phyloP scores from a whole-genome alignment of 2,113 vertebrate genomes.

The Cairina moschata region DNA sequence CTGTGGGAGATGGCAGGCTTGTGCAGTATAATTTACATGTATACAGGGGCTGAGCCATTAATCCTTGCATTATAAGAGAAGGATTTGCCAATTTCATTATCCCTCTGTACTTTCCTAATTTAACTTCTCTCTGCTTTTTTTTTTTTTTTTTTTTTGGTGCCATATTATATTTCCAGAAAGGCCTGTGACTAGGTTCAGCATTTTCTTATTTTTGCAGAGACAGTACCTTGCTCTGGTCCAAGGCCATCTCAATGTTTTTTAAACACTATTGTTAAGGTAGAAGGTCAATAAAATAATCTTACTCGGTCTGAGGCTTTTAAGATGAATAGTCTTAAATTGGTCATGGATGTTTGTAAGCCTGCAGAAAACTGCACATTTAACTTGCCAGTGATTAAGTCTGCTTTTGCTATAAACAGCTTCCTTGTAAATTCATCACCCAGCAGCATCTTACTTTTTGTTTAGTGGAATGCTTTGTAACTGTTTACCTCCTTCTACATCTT shows the following conservation, averaged over 20 bases:
- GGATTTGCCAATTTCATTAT: background rate
- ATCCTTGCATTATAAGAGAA: background rate
- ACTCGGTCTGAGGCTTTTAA: conserved; percentile 5
- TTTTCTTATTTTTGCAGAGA: background rate
- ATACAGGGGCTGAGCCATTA: background rate
- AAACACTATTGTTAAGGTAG: background rate
- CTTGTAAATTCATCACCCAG: background rate
- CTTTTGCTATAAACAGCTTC: background rate
- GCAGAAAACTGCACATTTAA: background rate
- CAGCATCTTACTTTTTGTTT: background rate
- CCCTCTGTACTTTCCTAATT: background rate
- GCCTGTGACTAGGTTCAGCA: background rate
- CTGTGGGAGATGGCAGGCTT: background rate
- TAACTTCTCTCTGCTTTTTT: background rate
- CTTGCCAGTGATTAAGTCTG: background rate
- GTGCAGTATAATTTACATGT: background rate
- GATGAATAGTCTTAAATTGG: background rate
- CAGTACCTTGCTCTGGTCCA: background rate
- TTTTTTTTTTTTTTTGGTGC: background rate
- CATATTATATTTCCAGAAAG: background rate
- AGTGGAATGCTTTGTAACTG: background rate
- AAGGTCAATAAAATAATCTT: background rate
- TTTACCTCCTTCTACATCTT: background rate
- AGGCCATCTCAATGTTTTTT: background rate
- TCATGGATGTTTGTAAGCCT: background rate